A percentile compares a stretch with the other conserved stretches of the same genome.
Evolutionary conservation across 2,113 vertebrate genomes (phyloP).

Genomic region (Centropristis striata): DNA sequence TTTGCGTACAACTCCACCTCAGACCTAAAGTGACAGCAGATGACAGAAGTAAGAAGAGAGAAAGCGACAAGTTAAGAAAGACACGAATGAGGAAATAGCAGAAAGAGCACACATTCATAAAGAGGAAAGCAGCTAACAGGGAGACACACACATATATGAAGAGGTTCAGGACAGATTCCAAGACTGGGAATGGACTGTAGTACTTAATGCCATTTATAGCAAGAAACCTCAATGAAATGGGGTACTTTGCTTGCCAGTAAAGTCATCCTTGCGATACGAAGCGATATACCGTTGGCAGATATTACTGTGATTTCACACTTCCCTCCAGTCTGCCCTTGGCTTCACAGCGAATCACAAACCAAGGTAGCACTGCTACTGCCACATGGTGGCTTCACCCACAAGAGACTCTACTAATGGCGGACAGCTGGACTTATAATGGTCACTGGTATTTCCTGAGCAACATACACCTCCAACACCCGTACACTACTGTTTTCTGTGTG

Average conservation of each 20-base stretch:
- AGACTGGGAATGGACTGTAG: constrained; percentile 48
- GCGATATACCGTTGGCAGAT: constrained; percentile 43
- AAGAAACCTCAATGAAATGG: constrained; percentile 54
- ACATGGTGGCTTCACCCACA: constrained; percentile 48
- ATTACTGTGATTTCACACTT: constrained; percentile 62
- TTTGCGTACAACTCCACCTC: constrained; percentile 87
- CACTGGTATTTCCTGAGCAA: constrained; percentile 11
- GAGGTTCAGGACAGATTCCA: constrained; percentile 50
- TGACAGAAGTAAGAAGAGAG: constrained; percentile 69
- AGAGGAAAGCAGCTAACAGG: constrained; percentile 47
- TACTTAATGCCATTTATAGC: constrained; percentile 32
- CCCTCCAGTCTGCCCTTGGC: constrained; percentile 48
- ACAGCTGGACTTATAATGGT: constrained; percentile 39
- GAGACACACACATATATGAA: constrained; percentile 52
- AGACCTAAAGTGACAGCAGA: constrained; percentile 82
- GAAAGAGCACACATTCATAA: constrained; percentile 64
- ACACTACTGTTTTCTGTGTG: neutral
- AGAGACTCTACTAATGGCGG: constrained; percentile 27
- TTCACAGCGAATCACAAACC: constrained; percentile 31
- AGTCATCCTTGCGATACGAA: constrained; percentile 38
- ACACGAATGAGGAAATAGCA: constrained; percentile 58
- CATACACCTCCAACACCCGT: constrained; percentile 10
- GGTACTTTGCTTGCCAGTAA: constrained; percentile 34
- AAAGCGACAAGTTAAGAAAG: constrained; percentile 61
- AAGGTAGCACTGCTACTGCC: constrained; percentile 51